These are phyloP conservation scores for Melipona beecheii DNA, from an alignment of 2,888 invertebrate species.

Conservation along the genomic window DNA sequence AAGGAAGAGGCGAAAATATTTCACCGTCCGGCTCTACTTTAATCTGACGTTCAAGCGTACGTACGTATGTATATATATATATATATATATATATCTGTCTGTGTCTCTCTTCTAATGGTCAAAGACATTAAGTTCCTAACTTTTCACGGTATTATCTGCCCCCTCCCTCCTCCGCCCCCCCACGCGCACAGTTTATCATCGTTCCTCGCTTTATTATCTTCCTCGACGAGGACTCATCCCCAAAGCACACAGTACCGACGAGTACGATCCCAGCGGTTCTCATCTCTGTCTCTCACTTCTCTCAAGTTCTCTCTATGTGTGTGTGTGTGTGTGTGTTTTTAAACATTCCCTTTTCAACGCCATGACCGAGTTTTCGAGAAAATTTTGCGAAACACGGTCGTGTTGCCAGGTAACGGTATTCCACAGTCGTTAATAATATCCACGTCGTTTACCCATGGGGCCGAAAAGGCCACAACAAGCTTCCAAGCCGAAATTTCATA, in stretches of 20 bases:
- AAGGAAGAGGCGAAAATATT: conserved; percentile 46
- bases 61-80: too few relatives aligned
- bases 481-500: conserved; percentile 37
- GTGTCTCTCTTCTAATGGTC: conserved; percentile 52
- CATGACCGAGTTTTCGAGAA: conserved; percentile 3
- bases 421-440: conserved; percentile 22
- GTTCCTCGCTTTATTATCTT: conserved; percentile 61
- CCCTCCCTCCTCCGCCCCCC: neutral
- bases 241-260: conserved; percentile 51
- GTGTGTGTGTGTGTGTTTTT: neutral
- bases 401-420: conserved; percentile 35
- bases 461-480: conserved; percentile 16
- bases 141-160: conserved; percentile 63
- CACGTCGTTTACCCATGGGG: neutral
- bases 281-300: neutral
- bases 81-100: neutral
- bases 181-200: conserved; percentile 55
- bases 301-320: too few relatives aligned
- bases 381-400: neutral
- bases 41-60: conserved; percentile 42
- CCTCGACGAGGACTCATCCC: conserved; percentile 59
- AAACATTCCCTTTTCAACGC: too few relatives aligned
- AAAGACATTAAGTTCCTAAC: conserved; percentile 61
- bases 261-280: conserved; percentile 42
- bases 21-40: conserved; percentile 29